Base-by-base conservation (phyloP, 2,113 vertebrate species). In the Girardinichthys multiradiatus region DNA sequence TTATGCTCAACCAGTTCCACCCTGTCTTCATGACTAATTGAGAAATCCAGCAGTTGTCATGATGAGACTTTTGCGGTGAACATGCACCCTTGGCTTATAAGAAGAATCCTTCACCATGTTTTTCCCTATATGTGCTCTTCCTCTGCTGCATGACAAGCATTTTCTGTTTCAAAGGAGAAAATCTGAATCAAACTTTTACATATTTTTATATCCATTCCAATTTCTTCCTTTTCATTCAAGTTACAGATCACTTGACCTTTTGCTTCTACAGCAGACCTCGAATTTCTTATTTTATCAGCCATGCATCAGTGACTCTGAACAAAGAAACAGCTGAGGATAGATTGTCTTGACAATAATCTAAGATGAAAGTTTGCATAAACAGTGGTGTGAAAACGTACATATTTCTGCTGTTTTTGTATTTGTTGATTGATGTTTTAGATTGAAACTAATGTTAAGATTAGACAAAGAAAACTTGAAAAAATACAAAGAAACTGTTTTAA, bases 231-330 rank as follows among this genome's bases (percentile, higher is more conserved):
- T 86, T 74, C 19, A 15, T 60, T 72, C 57, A 0, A 37, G 62
- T 66, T 69, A 68, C 82, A 86, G 77, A 85, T 88, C 76, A 82
- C 62, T 33, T 1, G 35, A 74, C 68, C 58, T 17, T 21, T 19
- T 21, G 0, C 1, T 66, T 73, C 3, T 69, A 7, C 68, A 12
- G 48, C 69, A 24, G 79, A 89, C 48, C 19, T 80, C 82, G 70
- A 65, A 13, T 68, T 69, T 51, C 24, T 24, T 54, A 39, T 69
- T 83, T 83, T 71, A 91, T 91, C 86, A 62, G 80, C 73, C 17
- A 59, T 29, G 37, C 69, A 42, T 33, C 80, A 61, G 17, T 7
- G 80, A 48, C 64, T 71, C 35, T 24, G 30, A 62, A 48, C 27
- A 81, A 84, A 91, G 76, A 76, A 85, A 79, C 29, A 58, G 57